A percentile compares a stretch with the other conserved stretches of the same genome.
These are phyloP conservation scores for Rhinogobius similis DNA, from an alignment of 2,113 vertebrate species.

Conservation along the genomic window DNA sequence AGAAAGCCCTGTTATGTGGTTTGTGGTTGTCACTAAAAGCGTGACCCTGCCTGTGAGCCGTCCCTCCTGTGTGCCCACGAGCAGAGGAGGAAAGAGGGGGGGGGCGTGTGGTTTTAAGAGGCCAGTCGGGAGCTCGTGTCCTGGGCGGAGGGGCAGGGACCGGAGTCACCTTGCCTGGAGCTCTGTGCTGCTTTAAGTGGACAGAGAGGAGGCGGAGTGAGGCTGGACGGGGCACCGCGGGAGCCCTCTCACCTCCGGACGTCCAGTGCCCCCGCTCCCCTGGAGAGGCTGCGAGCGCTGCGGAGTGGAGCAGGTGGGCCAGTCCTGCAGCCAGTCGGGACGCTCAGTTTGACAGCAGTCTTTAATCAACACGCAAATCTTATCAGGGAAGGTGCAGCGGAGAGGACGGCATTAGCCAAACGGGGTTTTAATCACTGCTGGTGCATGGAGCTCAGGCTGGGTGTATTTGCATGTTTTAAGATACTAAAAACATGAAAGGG, in stretches of 20 bases:
- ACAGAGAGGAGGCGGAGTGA: neutral
- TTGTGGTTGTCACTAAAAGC: slow-evolving; percentile 9
- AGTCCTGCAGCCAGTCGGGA: neutral
- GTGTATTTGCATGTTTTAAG: neutral
- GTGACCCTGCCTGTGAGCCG: slow-evolving; percentile 9
- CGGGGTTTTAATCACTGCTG: slow-evolving; percentile 14
- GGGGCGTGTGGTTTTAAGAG: slow-evolving; percentile 6
- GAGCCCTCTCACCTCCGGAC: neutral
- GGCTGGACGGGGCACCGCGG: neutral
- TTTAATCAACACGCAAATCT: slow-evolving; percentile 14
- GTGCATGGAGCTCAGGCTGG: neutral
- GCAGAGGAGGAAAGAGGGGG: neutral
- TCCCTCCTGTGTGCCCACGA: slow-evolving; percentile 1
- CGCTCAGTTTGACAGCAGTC: slow-evolving; percentile 3
- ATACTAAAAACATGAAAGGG: neutral
- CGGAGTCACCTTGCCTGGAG: slow-evolving; percentile 8
- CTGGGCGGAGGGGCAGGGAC: slow-evolving; percentile 3
- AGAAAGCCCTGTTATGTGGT: neutral
- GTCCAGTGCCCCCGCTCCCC: neutral
- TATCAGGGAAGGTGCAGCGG: neutral
- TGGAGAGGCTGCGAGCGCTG: neutral
- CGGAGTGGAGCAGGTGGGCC: neutral
- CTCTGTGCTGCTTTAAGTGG: slow-evolving; percentile 9
- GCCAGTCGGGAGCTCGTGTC: slow-evolving; percentile 7
- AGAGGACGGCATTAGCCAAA: slow-evolving; percentile 1